Base-by-base conservation (phyloP, 2,888 invertebrate genomes). In the Sarcophaga carnaria region DNA sequence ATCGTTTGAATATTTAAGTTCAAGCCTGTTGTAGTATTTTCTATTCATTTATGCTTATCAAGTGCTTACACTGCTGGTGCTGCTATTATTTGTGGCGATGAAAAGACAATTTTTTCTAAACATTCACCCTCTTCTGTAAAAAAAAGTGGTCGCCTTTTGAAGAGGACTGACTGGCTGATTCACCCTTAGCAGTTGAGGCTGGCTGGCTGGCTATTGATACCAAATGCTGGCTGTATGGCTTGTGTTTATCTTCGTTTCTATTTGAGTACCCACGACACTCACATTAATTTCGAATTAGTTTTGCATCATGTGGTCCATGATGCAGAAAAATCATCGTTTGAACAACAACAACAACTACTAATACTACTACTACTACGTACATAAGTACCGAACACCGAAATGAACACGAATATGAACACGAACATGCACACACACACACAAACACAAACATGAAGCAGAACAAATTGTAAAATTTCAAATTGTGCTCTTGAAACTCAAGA, bases 271-370 rank as follows among this genome's bases (percentile, higher is more conserved):
- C 86, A 83, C 86, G 81, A 81, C 84, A 92, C 92, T 91, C 92
- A 92, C 93, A 93, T 93, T 93, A 93, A 93, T 93, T 93, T 93
- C 92, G 92, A 93, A 93, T 93, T 93, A 93, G 93, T 93, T 93
- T 93, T 93, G 93, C 93, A 93, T 93, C 93, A 93, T 93, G 92
- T 93, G 93, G 92, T 92, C 92, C 91, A 92, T 93, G 93, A 93
- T 92, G 93, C 93, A 93, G 93, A 93, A 93, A 93, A 93, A 92
- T 92, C 92, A 84, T 87, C 59, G 90, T 90, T 90, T 90, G 88
- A 89, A 89, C 90, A 88, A 74, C 81, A 64, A 85, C 63, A 82
- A 77, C 79, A 67, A 64, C 37, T 8, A 37, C 6, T 2, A 37
- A 8, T 37, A 37, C 1, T 0, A 37, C 37, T 37, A 37, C 37